Base-by-base conservation (phyloP, 2,797 vertebrate species). In the Arnoldichthys spilopterus region DNA sequence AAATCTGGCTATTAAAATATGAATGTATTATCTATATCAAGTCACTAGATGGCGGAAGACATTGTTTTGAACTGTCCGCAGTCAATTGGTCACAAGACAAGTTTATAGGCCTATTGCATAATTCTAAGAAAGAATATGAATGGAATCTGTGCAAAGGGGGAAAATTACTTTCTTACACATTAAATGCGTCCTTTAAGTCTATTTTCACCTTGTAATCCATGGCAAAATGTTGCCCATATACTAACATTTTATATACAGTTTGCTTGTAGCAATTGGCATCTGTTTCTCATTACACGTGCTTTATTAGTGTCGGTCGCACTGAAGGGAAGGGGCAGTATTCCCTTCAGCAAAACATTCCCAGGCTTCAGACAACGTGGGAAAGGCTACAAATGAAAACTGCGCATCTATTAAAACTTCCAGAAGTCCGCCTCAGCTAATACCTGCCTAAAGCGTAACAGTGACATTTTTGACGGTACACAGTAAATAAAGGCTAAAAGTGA, bases 31-130 rank as follows among this genome's bases (percentile, higher is more conserved):
- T 66, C 37, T 43, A 28, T n/a, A 30, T 30, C 47, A 40, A 2
- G 24, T 68, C 84, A 69, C 78, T 80, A 85, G 84, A 66, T 78
- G 81, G 81, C 81, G 72, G 77, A 16, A 78, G 78, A 82, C 56
- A 69, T 49, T 61, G 63, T 67, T 67, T 73, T 72, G 63, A 45
- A 37, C 54, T 47, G 11, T 20, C 43, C 7, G 59, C 34, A 11
- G 45, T 37, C n/a, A n/a, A n/a, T n/a, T n/a, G n/a, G n/a, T n/a
- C 70, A 70, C 70, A 73, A 32, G 22, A 47, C 49, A 63, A 26
- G 45, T 9, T 32, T 34, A 54, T 32, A 28, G 22, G 26, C n/a
- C 9, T 18, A 20, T 58, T 79, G 58, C 26, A 67, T 64, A 67
- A 79, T 47, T 30, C n/a, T 58, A n/a, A 6, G 13, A 47, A 30